Evolutionary conservation across 2,797 vertebrate species (phyloP).

Genomic region (Hydrophis major): DNA sequence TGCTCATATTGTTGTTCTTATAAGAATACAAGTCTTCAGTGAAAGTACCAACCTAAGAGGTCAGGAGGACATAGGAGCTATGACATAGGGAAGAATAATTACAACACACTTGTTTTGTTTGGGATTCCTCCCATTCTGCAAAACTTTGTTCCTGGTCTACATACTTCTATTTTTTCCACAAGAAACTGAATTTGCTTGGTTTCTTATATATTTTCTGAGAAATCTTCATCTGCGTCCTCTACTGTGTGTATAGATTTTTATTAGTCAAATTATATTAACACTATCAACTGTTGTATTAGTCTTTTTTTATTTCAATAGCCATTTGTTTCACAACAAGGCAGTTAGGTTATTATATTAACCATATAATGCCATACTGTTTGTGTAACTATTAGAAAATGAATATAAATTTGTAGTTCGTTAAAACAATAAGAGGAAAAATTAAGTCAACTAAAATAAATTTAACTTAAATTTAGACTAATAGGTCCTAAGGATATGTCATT

Average conservation of each 20-base stretch:
- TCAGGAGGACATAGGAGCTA: neutral
- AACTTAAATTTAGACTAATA: neutral
- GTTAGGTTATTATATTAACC: neutral
- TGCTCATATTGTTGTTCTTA: neutral
- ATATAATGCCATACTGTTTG: neutral
- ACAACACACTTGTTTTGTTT: neutral
- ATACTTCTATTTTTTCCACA: constrained; percentile 9
- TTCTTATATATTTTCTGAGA: constrained; percentile 23
- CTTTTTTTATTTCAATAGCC: constrained; percentile 45
- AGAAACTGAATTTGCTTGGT: constrained; percentile 39
- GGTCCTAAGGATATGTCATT: neutral
- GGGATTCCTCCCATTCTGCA: neutral
- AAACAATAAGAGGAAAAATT: neutral
- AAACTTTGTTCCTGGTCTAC: neutral
- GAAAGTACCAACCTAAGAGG: neutral
- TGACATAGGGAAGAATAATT: neutral
- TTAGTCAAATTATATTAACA: constrained; percentile 45
- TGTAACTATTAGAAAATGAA: neutral
- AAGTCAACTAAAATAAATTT: neutral
- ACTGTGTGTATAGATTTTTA: constrained; percentile 35
- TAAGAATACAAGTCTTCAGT: neutral
- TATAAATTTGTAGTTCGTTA: neutral
- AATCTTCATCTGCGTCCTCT: constrained; percentile 52
- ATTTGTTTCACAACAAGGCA: neutral
- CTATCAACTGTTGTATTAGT: constrained; percentile 53